phyloP scores from a whole-genome alignment of 2,888 invertebrate species.

The Drosophila phalerata region DNA sequence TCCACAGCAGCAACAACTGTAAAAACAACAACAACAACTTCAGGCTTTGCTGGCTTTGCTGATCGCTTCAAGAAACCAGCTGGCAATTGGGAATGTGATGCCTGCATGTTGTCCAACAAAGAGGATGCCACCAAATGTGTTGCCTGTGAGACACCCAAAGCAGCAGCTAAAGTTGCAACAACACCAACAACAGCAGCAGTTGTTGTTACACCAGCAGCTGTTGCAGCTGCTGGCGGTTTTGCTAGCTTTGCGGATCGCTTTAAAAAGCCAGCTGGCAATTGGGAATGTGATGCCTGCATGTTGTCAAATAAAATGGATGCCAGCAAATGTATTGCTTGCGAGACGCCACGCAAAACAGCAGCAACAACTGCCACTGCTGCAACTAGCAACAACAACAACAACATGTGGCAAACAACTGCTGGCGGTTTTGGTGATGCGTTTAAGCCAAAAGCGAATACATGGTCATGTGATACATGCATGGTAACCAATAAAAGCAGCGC shows the following conservation, averaged over 20 bases:
- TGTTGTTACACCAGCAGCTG: conserved; percentile 6
- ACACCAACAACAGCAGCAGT: not conserved
- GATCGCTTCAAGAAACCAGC: conserved; percentile 86
- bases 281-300: conserved; percentile 89
- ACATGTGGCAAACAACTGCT: not conserved
- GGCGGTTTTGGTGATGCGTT: conserved; percentile 85
- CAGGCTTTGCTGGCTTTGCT: conserved; percentile 52
- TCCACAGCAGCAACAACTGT: conserved; percentile 1
- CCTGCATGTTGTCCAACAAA: conserved; percentile 88
- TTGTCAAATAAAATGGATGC: conserved; percentile 87
- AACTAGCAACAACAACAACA: conserved; percentile 22
- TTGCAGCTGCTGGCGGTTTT: not conserved
- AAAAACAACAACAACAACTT: conserved; percentile 1
- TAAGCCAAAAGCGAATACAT: conserved; percentile 87
- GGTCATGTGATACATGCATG: conserved; percentile 88
- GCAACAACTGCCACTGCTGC: conserved; percentile 9
- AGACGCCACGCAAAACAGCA: conserved; percentile 83
- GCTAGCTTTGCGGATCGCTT: conserved; percentile 84
- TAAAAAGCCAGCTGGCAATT: conserved; percentile 87
- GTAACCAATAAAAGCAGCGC: conserved; percentile 86
- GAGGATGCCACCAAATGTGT: conserved; percentile 85
- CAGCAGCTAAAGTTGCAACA: not conserved
- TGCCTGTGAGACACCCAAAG: conserved; percentile 86
- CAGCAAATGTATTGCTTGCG: conserved; percentile 87
- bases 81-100: conserved; percentile 89